These are phyloP conservation scores for Lordiphosa fenestrarum DNA, from an alignment of 2,888 invertebrate species.

Conservation along the genomic window DNA sequence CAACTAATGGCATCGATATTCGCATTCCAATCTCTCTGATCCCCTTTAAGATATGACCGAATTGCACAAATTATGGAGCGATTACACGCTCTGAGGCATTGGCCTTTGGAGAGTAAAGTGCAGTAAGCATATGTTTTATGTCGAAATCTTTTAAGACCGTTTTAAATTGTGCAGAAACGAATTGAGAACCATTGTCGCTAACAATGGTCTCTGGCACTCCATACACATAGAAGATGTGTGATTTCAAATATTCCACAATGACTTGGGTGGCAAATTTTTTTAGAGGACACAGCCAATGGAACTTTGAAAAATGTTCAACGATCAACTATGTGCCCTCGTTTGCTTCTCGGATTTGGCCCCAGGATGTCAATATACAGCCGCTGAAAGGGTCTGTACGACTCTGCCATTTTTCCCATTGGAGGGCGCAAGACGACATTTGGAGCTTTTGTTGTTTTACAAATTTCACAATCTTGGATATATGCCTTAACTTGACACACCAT, in stretches of 20 bases:
- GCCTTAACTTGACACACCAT: not conserved
- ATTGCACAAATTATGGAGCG: not conserved
- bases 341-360: not conserved
- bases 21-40: not conserved
- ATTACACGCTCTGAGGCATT: not conserved
- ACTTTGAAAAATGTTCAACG: not conserved
- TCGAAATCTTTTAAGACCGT: not conserved
- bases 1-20: not conserved
- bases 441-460: constrained; percentile 1
- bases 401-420: no score
- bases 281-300: not conserved
- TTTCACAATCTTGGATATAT: not conserved
- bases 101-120: not conserved
- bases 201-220: no score
- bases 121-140: not conserved
- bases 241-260: no score
- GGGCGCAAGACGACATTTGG: not conserved
- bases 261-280: not conserved
- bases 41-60: not conserved
- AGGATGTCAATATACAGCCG: not conserved
- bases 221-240: no score
- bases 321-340: not conserved
- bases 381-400: not conserved
- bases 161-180: not conserved
- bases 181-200: not conserved